phyloP scores from a whole-genome alignment of 1,140 invertebrate genomes.

The Brachionus plicatilis region DNA sequence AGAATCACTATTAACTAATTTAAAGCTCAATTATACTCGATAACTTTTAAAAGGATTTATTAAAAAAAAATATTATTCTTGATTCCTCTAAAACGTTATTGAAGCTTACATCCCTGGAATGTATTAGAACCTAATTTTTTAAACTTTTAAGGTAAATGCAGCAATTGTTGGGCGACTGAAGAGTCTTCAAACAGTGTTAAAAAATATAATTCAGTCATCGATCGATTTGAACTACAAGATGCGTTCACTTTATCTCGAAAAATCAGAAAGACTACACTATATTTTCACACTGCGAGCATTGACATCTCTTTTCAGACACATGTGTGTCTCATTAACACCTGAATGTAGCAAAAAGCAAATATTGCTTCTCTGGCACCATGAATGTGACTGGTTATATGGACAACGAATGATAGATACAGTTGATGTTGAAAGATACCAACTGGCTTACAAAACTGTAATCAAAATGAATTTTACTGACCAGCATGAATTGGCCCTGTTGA shows the following conservation, averaged over 20 bases:
- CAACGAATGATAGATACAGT: constrained; percentile 53
- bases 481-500: constrained; percentile 42
- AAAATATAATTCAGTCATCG: constrained; percentile 11
- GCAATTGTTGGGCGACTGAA: background rate
- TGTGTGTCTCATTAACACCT: constrained; percentile 51
- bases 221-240: constrained; percentile 45
- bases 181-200: background rate
- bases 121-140: background rate
- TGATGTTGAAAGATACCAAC: constrained; percentile 49
- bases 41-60: too few relatives aligned
- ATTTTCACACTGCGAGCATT: constrained; percentile 52
- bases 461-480: constrained; percentile 53
- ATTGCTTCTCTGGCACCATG: constrained; percentile 55
- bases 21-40: too few relatives aligned
- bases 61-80: too few relatives aligned
- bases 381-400: constrained; percentile 54
- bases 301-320: constrained; percentile 52
- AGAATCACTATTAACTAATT: too few relatives aligned
- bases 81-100: too few relatives aligned
- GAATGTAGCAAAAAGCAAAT: constrained; percentile 47
- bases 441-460: constrained; percentile 50
- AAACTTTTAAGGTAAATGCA: background rate
- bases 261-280: constrained; percentile 52
- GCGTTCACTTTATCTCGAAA: constrained; percentile 51
- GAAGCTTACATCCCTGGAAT: too few relatives aligned